Evolutionary conservation across 1,140 invertebrate species (phyloP).

Genomic region (Pseudomyrmex sp.): DNA sequence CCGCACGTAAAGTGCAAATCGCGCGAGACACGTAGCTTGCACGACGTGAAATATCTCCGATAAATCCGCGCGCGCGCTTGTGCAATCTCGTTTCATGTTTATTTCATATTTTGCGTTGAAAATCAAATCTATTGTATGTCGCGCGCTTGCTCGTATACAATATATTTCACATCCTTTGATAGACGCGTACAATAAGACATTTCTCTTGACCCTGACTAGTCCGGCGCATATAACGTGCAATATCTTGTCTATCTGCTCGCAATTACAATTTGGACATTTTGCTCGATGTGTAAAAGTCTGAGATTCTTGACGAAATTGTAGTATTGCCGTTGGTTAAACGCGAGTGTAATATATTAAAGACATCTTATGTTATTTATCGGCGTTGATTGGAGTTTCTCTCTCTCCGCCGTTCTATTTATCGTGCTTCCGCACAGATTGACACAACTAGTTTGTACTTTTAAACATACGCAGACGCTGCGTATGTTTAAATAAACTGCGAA

Average conservation of each 20-base stretch:
- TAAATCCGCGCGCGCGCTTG: background rate
- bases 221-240: no score
- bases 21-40: constrained; percentile 20
- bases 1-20: constrained; percentile 24
- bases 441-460: constrained; percentile 30
- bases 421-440: constrained; percentile 29
- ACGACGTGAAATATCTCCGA: constrained; percentile 22
- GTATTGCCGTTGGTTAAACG: background rate
- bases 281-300: background rate
- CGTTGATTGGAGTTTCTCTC: constrained; percentile 28
- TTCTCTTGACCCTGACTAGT: background rate
- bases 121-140: background rate
- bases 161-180: background rate
- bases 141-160: background rate
- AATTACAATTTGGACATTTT: background rate
- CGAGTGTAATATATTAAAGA: constrained; percentile 22
- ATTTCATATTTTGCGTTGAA: constrained; percentile 13
- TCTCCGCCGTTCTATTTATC: constrained; percentile 44
- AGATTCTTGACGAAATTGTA: constrained; percentile 23
- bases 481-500: constrained; percentile 56
- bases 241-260: no score
- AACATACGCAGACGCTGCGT: constrained; percentile 9
- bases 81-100: background rate
- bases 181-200: background rate
- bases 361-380: constrained; percentile 42